These are phyloP conservation scores for Trachops cirrhosus DNA, from an alignment of 2,797 vertebrate species.

Conservation along the genomic window DNA sequence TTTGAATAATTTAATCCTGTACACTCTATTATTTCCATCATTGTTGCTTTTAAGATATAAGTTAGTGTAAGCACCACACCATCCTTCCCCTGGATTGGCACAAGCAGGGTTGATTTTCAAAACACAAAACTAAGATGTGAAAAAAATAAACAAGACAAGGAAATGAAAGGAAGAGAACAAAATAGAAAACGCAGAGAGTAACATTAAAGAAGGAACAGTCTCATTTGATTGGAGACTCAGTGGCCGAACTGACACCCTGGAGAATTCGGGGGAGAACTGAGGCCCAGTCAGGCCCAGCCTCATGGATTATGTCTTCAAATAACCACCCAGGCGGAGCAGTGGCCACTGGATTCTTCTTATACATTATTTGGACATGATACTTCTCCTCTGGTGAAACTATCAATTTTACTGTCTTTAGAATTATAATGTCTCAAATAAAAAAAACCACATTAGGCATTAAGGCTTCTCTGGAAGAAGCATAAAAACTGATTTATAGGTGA, in stretches of 20 bases:
- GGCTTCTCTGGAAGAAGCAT: constrained; percentile 51
- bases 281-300: constrained; percentile 59
- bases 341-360: constrained; percentile 32
- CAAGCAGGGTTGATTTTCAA: background rate
- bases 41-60: background rate
- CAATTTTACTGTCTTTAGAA: constrained; percentile 61
- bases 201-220: constrained; percentile 19
- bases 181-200: background rate
- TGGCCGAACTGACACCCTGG: background rate
- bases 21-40: background rate
- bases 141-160: background rate
- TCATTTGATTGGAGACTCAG: background rate
- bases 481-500: constrained; percentile 35
- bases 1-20: constrained; percentile 32
- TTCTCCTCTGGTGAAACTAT: constrained; percentile 35
- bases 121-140: background rate
- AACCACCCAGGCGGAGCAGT: background rate
- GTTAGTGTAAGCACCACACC: background rate
- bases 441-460: constrained; percentile 57
- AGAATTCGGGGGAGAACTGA: constrained; percentile 51
- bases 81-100: background rate
- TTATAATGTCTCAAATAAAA: constrained; percentile 7
- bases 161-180: background rate
- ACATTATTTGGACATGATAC: constrained; percentile 37
- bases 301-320: constrained; percentile 61